Conservation (phyloP, 2,113 vertebrate genomes). For the Scopus umbretta region DNA sequence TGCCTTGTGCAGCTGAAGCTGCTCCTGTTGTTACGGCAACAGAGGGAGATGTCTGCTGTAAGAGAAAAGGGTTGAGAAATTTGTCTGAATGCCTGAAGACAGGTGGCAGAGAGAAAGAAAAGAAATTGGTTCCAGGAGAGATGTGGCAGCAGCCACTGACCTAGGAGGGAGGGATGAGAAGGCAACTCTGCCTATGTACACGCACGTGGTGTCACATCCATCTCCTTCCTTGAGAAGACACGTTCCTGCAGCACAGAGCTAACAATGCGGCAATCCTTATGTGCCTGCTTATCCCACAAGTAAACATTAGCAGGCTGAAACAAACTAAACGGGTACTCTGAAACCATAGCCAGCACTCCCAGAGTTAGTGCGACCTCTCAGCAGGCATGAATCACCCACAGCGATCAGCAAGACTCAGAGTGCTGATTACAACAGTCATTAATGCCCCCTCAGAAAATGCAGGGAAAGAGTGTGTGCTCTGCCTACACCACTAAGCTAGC, state of each 20-base stretch:
- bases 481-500: neutral
- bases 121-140: neutral
- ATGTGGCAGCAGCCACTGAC: neutral
- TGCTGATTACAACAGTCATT: neutral
- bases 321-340: neutral
- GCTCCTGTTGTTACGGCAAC: neutral
- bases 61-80: neutral
- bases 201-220: neutral
- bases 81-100: neutral
- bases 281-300: neutral
- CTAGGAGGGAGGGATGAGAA: neutral
- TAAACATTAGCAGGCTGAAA: neutral
- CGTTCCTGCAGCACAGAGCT: neutral
- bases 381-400: neutral
- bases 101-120: neutral
- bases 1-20: neutral
- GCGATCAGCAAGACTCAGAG: neutral
- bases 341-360: neutral
- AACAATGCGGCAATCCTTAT: neutral
- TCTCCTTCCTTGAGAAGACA: neutral
- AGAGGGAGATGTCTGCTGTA: neutral
- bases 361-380: neutral
- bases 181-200: neutral
- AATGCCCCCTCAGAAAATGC: neutral
- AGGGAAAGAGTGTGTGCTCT: neutral